Evolutionary conservation across 2,113 vertebrate species (phyloP).

Genomic region (Ictidomys tridecemlineatus): DNA sequence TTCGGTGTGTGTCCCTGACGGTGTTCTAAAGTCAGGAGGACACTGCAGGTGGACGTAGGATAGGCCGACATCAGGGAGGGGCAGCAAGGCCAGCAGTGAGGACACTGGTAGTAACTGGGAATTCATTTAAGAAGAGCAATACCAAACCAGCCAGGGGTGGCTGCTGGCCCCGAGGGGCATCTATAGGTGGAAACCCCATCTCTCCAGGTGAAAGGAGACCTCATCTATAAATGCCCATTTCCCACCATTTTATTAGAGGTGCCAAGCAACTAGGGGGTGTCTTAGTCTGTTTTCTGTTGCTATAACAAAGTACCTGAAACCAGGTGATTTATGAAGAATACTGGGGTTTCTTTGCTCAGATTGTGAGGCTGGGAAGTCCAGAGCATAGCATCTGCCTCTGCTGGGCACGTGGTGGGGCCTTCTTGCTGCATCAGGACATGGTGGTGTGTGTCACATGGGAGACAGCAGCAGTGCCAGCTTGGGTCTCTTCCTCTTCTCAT

Average conservation of each 20-base stretch:
- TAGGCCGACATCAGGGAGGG: accelerated
- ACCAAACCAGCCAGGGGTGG: not conserved
- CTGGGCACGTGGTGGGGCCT: not conserved
- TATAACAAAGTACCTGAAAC: not conserved
- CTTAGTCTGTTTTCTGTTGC: not conserved
- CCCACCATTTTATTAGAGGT: not conserved
- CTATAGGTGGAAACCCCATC: not conserved
- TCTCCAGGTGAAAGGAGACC: not conserved
- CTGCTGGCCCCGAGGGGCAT: accelerated
- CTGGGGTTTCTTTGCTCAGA: not conserved
- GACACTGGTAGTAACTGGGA: accelerated
- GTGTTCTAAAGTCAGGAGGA: accelerated
- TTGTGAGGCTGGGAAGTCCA: not conserved
- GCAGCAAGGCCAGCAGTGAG: not conserved
- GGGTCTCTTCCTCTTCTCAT: not conserved
- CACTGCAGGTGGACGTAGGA: accelerated
- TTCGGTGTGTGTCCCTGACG: not conserved
- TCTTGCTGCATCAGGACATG: not conserved
- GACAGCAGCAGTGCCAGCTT: not conserved
- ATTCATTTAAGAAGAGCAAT: not conserved
- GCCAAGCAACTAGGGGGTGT: not conserved
- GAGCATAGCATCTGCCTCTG: not conserved
- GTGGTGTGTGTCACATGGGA: not conserved
- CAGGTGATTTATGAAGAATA: not conserved
- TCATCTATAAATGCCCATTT: accelerated